phyloP scores from a whole-genome alignment of 2,113 vertebrate genomes.

The Collichthys lucidus region DNA sequence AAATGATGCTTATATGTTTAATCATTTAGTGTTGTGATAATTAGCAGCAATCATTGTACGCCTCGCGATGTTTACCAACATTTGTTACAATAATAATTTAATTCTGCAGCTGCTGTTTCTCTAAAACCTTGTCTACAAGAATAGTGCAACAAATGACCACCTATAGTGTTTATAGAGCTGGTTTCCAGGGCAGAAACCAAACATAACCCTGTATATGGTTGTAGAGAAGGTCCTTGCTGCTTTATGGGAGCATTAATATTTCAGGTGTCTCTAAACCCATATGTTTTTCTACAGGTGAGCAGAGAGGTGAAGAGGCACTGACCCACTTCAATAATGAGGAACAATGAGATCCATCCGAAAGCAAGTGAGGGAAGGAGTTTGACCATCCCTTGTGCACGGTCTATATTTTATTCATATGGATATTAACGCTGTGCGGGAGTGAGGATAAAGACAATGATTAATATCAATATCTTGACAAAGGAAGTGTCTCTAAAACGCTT shows the following conservation, averaged over 20 bases:
- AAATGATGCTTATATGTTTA: not conserved
- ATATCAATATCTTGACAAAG: slow-evolving; percentile 69
- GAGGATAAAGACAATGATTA: slow-evolving; percentile 55
- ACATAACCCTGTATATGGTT: slow-evolving; percentile 20
- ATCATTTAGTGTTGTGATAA: not conserved
- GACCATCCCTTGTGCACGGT: slow-evolving; percentile 44
- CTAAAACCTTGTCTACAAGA: not conserved
- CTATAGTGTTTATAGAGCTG: not conserved
- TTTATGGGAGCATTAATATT: slow-evolving; percentile 67
- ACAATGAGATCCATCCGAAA: slow-evolving; percentile 57
- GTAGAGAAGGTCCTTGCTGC: slow-evolving; percentile 21
- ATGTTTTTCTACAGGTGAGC: slow-evolving; percentile 66
- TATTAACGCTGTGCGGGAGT: slow-evolving; percentile 61
- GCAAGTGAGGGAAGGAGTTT: slow-evolving; percentile 11
- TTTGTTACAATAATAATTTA: not conserved
- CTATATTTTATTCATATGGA: slow-evolving; percentile 78
- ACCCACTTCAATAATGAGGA: slow-evolving; percentile 74
- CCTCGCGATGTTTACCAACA: slow-evolving; percentile 4
- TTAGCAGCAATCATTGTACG: not conserved
- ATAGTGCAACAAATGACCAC: slow-evolving; percentile 10
- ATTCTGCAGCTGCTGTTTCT: not conserved
- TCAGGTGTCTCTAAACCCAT: slow-evolving; percentile 45
- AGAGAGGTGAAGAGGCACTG: slow-evolving; percentile 66
- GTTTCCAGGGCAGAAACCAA: slow-evolving; percentile 21
- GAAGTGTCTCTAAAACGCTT: slow-evolving; percentile 55